Base-by-base conservation (phyloP, 2,797 vertebrate species). In the Simalia tracyae region DNA sequence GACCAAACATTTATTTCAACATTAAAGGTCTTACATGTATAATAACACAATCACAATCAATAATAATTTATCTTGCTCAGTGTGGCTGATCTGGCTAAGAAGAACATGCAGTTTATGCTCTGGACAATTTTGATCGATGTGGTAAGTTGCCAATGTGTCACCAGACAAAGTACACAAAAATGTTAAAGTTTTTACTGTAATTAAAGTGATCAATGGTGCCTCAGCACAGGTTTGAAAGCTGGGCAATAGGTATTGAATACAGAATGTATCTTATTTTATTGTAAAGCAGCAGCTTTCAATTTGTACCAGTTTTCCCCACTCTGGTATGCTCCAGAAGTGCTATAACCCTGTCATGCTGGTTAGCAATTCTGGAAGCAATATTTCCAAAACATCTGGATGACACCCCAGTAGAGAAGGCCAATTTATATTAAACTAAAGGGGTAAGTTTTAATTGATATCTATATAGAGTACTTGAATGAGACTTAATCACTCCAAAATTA, bases 111-210 rank as follows among this genome's bases (percentile, higher is more conserved):
- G 50, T 24, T 87, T 61, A 60, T 84, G 5, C n/a, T 92, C 26
- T 89, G 91, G 91, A 84, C 72, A 84, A 92, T 92, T 63, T 54
- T 92, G 91, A 66, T 42, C 57, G 72, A 92, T 89, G n/a, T 91
- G 86, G 68, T 84, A 88, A 91, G 19, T 81, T 88, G 59, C 24
- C 66, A 31, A 24, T 46, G 72, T 81, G 46, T 24, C 7, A 4
- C 72, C 72, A 24, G 3, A 4, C 56, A 86, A 50, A 64, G 50
- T 36, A 63, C n/a, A 60, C 14, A 31, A 12, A 50, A 57, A 4
- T 28, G 31, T 63, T 86, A 31, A 86, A 19, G 22, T 6, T 57
- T 31, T 85, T 59, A n/a, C 12, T 66, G 63, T 19, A 84, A 31
- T 84, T 28, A 86, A 68, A 19, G 7, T 60, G 50, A 59, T 86